Conservation (phyloP, 2,888 invertebrate genomes). For the Allygus modestus region DNA sequence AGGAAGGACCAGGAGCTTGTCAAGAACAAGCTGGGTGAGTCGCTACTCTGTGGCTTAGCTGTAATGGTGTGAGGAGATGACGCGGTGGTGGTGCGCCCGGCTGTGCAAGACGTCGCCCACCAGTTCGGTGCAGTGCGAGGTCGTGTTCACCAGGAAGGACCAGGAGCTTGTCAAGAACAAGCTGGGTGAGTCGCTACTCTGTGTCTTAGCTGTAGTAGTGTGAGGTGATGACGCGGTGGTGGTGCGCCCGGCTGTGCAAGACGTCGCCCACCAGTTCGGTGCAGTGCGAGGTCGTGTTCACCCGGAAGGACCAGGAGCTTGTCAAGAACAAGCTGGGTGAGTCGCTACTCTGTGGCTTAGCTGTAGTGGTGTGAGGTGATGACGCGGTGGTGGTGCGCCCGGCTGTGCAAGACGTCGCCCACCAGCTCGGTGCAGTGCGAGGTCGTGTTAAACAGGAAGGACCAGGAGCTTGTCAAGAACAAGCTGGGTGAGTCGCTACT, state of each 20-base stretch:
- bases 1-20: constrained; percentile 2
- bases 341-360: background rate
- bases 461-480: background rate
- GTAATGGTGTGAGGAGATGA: background rate
- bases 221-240: constrained; percentile 31
- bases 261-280: constrained; percentile 34
- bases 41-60: background rate
- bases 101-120: constrained; percentile 33
- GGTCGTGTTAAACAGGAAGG: constrained; percentile 50
- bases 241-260: constrained; percentile 26
- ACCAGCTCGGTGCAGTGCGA: constrained; percentile 49
- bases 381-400: constrained; percentile 47
- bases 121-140: constrained; percentile 47
- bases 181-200: too few relatives aligned
- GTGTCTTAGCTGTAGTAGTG: too few relatives aligned
- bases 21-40: too few relatives aligned
- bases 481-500: background rate
- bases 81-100: constrained; percentile 50
- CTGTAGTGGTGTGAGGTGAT: background rate
- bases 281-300: constrained; percentile 46
- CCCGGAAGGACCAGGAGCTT: background rate
- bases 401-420: constrained; percentile 38
- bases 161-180: too few relatives aligned
- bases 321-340: background rate
- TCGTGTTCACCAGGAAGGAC: constrained; percentile 42